Evolutionary conservation across 1,140 invertebrate species (phyloP).

Genomic region (Drosophila elegans): DNA sequence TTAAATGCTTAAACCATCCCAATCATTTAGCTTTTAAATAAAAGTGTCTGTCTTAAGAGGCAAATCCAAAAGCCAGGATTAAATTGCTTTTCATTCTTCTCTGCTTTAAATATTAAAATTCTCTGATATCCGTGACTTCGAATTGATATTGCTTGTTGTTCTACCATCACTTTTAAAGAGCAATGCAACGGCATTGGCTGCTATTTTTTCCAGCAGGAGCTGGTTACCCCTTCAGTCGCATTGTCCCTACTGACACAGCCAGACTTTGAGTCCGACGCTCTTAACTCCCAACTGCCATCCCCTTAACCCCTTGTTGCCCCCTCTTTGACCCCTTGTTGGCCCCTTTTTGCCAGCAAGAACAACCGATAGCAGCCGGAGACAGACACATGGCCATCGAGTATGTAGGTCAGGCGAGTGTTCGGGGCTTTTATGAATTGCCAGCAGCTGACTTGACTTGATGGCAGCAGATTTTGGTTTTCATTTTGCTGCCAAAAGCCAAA

Average conservation of each 20-base stretch:
- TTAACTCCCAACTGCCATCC: conserved; percentile 10
- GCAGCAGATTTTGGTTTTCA: conserved; percentile 75
- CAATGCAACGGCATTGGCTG: conserved; percentile 1
- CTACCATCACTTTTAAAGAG: conserved; percentile 14
- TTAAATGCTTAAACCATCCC: too few relatives aligned
- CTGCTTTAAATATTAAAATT: not conserved
- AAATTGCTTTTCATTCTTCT: not conserved
- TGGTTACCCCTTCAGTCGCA: conserved; percentile 1
- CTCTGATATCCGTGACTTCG: not conserved
- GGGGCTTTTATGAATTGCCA: conserved; percentile 74
- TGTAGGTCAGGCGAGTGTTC: conserved; percentile 69
- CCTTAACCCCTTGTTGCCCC: conserved; percentile 18
- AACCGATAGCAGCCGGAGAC: conserved; percentile 44
- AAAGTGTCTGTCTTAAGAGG: too few relatives aligned
- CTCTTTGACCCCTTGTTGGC: not conserved
- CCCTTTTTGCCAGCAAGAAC: conserved; percentile 3
- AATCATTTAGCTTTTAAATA: too few relatives aligned
- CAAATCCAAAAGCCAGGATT: not conserved
- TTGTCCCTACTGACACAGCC: conserved; percentile 30
- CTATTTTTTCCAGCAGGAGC: not conserved
- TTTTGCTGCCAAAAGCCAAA: conserved; percentile 54
- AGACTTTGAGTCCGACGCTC: conserved; percentile 29
- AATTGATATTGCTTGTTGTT: not conserved
- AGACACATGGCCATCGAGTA: conserved; percentile 48
- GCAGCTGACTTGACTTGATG: conserved; percentile 69